Evolutionary conservation across 1,140 invertebrate genomes (phyloP).

Genomic region (Lerema accius): DNA sequence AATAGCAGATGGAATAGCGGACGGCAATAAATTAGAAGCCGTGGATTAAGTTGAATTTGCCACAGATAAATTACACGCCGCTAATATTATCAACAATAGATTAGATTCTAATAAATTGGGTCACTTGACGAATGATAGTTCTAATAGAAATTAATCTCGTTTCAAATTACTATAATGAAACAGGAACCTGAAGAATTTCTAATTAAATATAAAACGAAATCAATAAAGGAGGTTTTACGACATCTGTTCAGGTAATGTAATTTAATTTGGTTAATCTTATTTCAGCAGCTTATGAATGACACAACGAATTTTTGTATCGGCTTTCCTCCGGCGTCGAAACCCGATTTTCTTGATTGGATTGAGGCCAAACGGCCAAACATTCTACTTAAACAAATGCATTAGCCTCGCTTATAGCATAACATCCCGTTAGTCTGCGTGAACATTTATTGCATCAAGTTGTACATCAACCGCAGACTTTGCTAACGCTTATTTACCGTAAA

Average conservation of each 20-base stretch:
- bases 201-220: not conserved
- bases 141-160: no score
- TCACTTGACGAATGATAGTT: not conserved
- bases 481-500: not conserved
- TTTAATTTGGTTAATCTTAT: constrained; percentile 30
- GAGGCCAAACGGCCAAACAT: constrained; percentile 28
- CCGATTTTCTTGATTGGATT: constrained; percentile 33
- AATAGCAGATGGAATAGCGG: constrained; percentile 6
- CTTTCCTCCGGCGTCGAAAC: constrained; percentile 19
- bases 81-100: not conserved
- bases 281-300: constrained; percentile 11
- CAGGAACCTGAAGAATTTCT: no score
- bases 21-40: not conserved
- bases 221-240: not conserved
- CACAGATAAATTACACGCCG: not conserved
- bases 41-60: not conserved
- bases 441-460: constrained; percentile 25
- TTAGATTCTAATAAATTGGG: not conserved
- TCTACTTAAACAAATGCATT: constrained; percentile 27
- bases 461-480: constrained; percentile 5
- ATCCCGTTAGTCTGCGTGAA: constrained; percentile 19
- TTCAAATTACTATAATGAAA: no score
- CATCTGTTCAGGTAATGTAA: not conserved
- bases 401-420: constrained; percentile 16
- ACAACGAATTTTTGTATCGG: constrained; percentile 23